Percentiles rank a stretch among this genome's conserved stretches.
Conservation (phyloP, 2,888 invertebrate genomes). For the Mythimna vitellina region DNA sequence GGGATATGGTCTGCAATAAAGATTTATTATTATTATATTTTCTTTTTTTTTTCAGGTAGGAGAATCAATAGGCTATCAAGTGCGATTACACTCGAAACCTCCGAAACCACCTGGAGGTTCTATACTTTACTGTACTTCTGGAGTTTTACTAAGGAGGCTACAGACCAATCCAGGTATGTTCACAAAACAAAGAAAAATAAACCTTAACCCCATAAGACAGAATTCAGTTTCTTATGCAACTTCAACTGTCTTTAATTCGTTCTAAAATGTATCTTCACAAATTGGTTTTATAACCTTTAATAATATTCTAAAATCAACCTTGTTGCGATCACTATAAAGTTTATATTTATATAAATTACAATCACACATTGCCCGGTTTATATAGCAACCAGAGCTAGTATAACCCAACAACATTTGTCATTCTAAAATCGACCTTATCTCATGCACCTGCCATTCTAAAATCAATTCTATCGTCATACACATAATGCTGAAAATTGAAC, state of each 20-base stretch:
- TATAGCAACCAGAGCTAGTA: neutral
- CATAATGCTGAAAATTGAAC: neutral
- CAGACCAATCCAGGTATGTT: conserved; percentile 82
- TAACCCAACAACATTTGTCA: neutral
- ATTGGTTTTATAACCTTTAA: neutral
- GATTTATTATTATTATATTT: neutral
- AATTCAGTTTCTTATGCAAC: neutral
- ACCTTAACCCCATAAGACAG: neutral
- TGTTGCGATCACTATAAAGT: neutral
- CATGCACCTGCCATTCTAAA: neutral
- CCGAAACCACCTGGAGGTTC: conserved; percentile 89
- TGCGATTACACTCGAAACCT: conserved; percentile 89
- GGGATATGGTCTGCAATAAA: too few relatives aligned
- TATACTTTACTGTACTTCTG: conserved; percentile 93
- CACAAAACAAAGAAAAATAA: neutral
- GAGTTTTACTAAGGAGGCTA: conserved; percentile 88
- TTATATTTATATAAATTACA: neutral
- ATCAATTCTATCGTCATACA: fast-evolving
- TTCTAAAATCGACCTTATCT: neutral
- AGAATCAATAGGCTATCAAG: conserved; percentile 92
- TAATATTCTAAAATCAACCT: neutral
- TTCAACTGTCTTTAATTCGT: neutral
- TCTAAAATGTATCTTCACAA: neutral
- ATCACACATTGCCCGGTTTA: neutral
- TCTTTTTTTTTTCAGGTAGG: conserved; percentile 85